A percentile compares a stretch with the other conserved stretches of the same genome.
These are phyloP conservation scores for Argyrosomus japonicus DNA, from an alignment of 2,113 vertebrate species.

Conservation along the genomic window DNA sequence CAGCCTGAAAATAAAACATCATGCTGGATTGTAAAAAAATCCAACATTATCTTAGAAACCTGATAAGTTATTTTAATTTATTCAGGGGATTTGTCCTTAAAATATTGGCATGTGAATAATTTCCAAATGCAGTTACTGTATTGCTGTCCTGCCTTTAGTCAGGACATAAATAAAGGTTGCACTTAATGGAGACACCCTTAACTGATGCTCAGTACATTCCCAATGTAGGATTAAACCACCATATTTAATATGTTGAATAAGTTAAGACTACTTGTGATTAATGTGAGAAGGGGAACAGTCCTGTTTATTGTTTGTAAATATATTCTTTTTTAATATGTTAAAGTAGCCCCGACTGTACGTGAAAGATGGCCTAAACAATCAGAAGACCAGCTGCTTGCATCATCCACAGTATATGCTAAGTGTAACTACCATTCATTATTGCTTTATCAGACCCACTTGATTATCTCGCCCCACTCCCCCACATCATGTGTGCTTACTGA, in stretches of 20 bases:
- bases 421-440: slow-evolving; percentile 71
- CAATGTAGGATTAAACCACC: slow-evolving; percentile 77
- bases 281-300: slow-evolving; percentile 81
- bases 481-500: slow-evolving; percentile 40
- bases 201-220: slow-evolving; percentile 79
- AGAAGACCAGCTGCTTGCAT: slow-evolving; percentile 78
- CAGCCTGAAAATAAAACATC: slow-evolving; percentile 84
- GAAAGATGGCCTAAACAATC: slow-evolving; percentile 78
- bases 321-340: slow-evolving; percentile 73
- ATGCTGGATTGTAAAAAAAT: slow-evolving; percentile 79
- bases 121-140: slow-evolving; percentile 77
- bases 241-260: slow-evolving; percentile 80
- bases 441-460: slow-evolving; percentile 58
- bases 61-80: slow-evolving; percentile 75
- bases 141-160: slow-evolving; percentile 63
- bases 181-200: slow-evolving; percentile 78
- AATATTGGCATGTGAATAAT: slow-evolving; percentile 73
- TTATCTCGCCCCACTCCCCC: slow-evolving; percentile 50
- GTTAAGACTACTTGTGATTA: slow-evolving; percentile 82
- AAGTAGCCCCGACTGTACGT: slow-evolving; percentile 73
- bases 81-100: slow-evolving; percentile 69
- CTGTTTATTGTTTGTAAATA: slow-evolving; percentile 84
- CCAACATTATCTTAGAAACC: slow-evolving; percentile 71
- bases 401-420: slow-evolving; percentile 67
- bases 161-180: slow-evolving; percentile 81